These are phyloP conservation scores for Saturnia japonica DNA, from an alignment of 2,888 invertebrate species.

Conservation along the genomic window DNA sequence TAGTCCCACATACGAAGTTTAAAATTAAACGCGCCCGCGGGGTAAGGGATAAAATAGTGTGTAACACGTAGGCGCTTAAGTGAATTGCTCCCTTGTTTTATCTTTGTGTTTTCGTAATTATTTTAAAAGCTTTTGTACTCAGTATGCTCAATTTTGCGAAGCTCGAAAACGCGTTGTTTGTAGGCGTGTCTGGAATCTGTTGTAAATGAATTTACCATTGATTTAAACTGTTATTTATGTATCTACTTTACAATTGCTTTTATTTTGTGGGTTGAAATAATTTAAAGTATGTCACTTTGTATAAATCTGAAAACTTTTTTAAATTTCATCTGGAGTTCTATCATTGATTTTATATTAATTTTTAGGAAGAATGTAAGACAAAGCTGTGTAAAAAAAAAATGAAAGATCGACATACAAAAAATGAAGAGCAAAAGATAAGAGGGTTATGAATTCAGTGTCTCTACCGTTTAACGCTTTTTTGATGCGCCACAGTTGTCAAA, in stretches of 20 bases:
- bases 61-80: conserved; percentile 23
- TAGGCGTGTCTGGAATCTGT: conserved; percentile 18
- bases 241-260: not conserved
- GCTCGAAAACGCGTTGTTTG: conserved; percentile 13
- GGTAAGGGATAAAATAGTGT: conserved; percentile 40
- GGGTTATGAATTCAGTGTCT: too few species aligned
- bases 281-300: not conserved
- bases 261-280: not conserved
- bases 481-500: too few species aligned
- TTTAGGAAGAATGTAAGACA: too few species aligned
- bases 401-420: too few species aligned
- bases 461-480: too few species aligned
- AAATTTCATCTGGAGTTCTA: too few species aligned
- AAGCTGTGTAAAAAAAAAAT: too few species aligned
- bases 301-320: too few species aligned
- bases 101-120: conserved; percentile 43
- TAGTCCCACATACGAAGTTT: conserved; percentile 64
- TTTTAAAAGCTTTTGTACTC: conserved; percentile 39
- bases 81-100: conserved; percentile 42
- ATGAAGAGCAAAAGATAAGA: too few species aligned
- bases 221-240: not conserved
- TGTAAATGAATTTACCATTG: conserved; percentile 15
- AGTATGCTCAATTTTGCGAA: conserved; percentile 13
- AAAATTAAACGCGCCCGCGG: conserved; percentile 52
- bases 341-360: too few species aligned